A percentile compares a stretch with the other conserved stretches of the same genome.
Evolutionary conservation across 2,113 vertebrate species (phyloP).

Genomic region (Sylvilagus bachmani): DNA sequence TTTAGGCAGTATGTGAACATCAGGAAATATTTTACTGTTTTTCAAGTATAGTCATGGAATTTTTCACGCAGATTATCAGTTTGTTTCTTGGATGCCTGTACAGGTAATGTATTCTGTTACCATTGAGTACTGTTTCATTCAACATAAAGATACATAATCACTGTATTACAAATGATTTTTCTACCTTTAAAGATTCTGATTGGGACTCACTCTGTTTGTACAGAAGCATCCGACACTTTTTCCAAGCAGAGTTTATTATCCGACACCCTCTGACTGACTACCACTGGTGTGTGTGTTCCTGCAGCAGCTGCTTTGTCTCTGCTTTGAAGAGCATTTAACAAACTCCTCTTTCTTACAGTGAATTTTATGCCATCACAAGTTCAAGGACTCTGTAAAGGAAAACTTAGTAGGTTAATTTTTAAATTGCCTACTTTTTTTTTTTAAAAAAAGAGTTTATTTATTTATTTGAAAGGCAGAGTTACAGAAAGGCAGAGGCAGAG

Average conservation of each 20-base stretch:
- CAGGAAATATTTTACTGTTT: conserved; percentile 30
- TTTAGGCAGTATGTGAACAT: background rate
- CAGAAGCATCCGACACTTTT: conserved; percentile 10
- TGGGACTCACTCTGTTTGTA: background rate
- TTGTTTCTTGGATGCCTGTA: conserved; percentile 37
- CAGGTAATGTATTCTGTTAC: conserved; percentile 13
- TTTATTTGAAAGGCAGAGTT: no score
- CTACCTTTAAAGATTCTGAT: background rate
- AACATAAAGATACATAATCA: conserved; percentile 14
- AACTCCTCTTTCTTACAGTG: background rate
- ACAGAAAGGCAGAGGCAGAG: no score
- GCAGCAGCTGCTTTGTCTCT: background rate
- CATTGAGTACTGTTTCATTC: conserved; percentile 2
- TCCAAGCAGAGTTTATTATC: conserved; percentile 16
- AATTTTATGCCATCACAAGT: background rate
- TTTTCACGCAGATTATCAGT: conserved; percentile 28
- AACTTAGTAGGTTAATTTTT: conserved; percentile 25
- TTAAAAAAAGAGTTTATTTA: no score
- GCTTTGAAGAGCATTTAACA: background rate
- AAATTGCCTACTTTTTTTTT: background rate
- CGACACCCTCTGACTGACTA: conserved; percentile 7
- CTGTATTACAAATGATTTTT: background rate
- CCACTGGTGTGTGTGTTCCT: background rate
- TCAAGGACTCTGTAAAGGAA: conserved; percentile 36
- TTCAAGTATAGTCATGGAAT: background rate